Evolutionary conservation across 2,113 vertebrate species (phyloP).

Genomic region (Macquaria ambigua): DNA sequence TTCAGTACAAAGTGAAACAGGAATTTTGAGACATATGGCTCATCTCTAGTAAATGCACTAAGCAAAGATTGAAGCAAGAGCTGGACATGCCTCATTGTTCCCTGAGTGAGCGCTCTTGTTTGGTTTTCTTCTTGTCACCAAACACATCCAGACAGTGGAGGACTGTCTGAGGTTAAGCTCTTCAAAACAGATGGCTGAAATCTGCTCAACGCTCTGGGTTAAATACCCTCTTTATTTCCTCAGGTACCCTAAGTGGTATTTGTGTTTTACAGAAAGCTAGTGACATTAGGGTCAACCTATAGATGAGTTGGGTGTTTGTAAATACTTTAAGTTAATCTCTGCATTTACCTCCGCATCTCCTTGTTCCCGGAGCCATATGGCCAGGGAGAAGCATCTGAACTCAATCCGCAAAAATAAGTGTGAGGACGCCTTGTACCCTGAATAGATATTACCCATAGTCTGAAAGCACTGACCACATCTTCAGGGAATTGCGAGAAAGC

Average conservation of each 20-base stretch:
- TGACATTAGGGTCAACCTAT: conserved; percentile 65
- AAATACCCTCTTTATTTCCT: conserved; percentile 80
- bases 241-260: conserved; percentile 78
- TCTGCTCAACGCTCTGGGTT: conserved; percentile 78
- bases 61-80: conserved; percentile 57
- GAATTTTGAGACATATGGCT: conserved; percentile 73
- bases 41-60: conserved; percentile 57
- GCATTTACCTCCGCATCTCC: conserved; percentile 57
- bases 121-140: conserved; percentile 62
- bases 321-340: conserved; percentile 69
- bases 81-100: conserved; percentile 64
- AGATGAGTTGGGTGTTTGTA: conserved; percentile 57
- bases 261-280: conserved; percentile 68
- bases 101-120: conserved; percentile 54
- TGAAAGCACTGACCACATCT: conserved; percentile 58
- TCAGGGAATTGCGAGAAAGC: conserved; percentile 64
- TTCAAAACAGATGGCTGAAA: conserved; percentile 83
- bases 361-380: conserved; percentile 73
- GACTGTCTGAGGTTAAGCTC: conserved; percentile 78
- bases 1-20: conserved; percentile 48
- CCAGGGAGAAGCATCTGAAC: conserved; percentile 44
- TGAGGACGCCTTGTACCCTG: conserved; percentile 36
- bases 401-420: conserved; percentile 58
- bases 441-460: conserved; percentile 70
- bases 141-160: conserved; percentile 65